Evolutionary conservation across 1,140 invertebrate genomes (phyloP).

Genomic region (Venturia canescens): DNA sequence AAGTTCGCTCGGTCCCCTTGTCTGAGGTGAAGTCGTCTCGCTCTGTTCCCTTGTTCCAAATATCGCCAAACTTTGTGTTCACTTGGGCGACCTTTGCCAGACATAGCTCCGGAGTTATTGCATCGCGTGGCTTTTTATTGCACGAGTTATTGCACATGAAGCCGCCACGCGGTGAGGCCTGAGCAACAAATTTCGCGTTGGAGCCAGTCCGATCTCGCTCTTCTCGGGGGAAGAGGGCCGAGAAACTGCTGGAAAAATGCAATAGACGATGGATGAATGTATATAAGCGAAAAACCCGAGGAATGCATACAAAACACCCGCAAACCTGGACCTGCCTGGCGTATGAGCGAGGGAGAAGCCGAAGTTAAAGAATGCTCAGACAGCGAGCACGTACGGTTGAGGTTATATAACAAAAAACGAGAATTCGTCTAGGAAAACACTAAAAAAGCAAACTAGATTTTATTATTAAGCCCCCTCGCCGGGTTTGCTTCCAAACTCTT

Average conservation of each 20-base stretch:
- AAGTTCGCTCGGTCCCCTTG: slow-evolving; percentile 27
- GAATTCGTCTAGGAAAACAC: background rate
- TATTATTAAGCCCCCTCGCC: background rate
- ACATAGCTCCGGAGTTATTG: slow-evolving; percentile 64
- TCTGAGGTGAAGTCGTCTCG: slow-evolving; percentile 27
- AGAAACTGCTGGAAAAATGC: slow-evolving; percentile 55
- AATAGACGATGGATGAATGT: slow-evolving; percentile 25
- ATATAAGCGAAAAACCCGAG: slow-evolving; percentile 43
- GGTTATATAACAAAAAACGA: background rate
- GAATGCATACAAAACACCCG: slow-evolving; percentile 37
- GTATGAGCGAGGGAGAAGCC: background rate
- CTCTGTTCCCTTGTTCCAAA: slow-evolving; percentile 62
- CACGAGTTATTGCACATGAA: slow-evolving; percentile 68
- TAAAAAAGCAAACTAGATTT: slow-evolving; percentile 16
- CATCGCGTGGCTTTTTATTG: slow-evolving; percentile 69
- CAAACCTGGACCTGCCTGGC: background rate
- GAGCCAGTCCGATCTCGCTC: background rate
- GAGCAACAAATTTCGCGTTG: slow-evolving; percentile 66
- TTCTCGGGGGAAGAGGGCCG: background rate
- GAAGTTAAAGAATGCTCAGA: slow-evolving; percentile 6
- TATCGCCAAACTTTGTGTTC: slow-evolving; percentile 65
- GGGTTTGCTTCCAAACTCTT: background rate
- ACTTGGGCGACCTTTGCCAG: slow-evolving; percentile 34
- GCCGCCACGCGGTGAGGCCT: slow-evolving; percentile 49
- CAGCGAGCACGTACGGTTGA: background rate